Evolutionary conservation across 1,140 invertebrate genomes (phyloP).

Genomic region (Nylanderia fulva): DNA sequence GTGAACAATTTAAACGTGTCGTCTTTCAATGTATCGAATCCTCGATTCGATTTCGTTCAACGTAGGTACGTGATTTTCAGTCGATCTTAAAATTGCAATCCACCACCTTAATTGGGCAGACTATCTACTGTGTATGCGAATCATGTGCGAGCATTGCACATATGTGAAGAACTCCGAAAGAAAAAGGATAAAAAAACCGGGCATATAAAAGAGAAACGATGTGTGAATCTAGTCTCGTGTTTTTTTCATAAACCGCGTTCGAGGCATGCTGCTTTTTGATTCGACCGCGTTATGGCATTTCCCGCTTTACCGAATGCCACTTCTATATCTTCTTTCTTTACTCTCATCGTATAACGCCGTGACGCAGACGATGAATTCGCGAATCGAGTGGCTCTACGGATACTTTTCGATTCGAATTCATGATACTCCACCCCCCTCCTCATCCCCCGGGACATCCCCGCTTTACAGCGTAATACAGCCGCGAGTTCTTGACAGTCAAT

Average conservation of each 20-base stretch:
- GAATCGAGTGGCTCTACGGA: constrained; percentile 37
- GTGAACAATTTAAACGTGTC: constrained; percentile 36
- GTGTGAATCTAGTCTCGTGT: not conserved
- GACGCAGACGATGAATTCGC: constrained; percentile 57
- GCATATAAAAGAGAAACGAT: constrained; percentile 5
- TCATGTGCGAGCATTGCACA: not conserved
- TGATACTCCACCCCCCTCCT: no score
- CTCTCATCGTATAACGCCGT: constrained; percentile 35
- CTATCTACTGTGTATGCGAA: no score
- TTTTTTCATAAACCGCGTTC: constrained; percentile 35
- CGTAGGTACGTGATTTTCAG: not conserved
- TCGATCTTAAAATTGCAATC: not conserved
- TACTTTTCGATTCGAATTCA: constrained; percentile 70
- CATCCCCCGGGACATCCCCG: constrained; percentile 14
- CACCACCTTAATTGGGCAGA: not conserved
- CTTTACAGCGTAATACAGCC: constrained; percentile 60
- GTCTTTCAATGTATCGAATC: constrained; percentile 24
- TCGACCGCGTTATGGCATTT: constrained; percentile 1
- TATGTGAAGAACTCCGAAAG: constrained; percentile 29
- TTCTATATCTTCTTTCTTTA: constrained; percentile 53
- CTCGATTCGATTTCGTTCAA: constrained; percentile 33
- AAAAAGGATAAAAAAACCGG: constrained; percentile 10
- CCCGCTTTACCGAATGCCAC: constrained; percentile 13
- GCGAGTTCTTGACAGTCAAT: constrained; percentile 61
- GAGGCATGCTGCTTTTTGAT: constrained; percentile 51